phyloP scores from a whole-genome alignment of 2,888 invertebrate species.

The Sisyra terminalis region DNA sequence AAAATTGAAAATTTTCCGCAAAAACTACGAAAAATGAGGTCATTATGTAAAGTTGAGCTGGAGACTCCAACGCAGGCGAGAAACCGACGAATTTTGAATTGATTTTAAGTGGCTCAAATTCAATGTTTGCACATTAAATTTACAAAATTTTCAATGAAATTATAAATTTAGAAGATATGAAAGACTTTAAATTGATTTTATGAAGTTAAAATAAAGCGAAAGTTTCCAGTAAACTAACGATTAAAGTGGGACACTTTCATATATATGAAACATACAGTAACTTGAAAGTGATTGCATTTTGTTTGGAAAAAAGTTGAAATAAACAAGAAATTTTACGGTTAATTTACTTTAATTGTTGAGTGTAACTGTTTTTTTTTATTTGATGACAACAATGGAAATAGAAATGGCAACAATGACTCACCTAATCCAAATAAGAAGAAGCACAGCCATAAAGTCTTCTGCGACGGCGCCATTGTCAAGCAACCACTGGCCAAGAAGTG shows the following conservation, averaged over 20 bases:
- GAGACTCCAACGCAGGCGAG: too few species aligned
- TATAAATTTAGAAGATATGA: too few species aligned
- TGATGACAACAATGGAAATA: not conserved
- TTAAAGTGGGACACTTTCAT: slow-evolving; percentile 8
- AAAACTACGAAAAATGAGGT: too few species aligned
- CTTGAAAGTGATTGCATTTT: not conserved
- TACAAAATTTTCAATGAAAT: too few species aligned
- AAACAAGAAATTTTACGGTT: not conserved
- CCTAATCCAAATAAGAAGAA: slow-evolving; percentile 25
- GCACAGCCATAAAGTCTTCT: slow-evolving; percentile 26
- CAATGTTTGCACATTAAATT: too few species aligned
- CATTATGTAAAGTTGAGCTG: too few species aligned
- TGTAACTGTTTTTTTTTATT: not conserved
- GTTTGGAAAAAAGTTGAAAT: not conserved
- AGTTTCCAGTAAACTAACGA: too few species aligned
- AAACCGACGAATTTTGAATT: too few species aligned
- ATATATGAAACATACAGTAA: not conserved
- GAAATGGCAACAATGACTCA: slow-evolving; percentile 19
- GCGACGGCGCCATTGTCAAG: slow-evolving; percentile 24
- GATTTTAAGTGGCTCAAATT: too few species aligned
- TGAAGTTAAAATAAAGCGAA: too few species aligned
- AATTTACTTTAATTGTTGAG: not conserved
- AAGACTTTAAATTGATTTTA: too few species aligned
- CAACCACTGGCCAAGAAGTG: slow-evolving; percentile 29
- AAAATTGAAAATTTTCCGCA: too few species aligned